These are phyloP conservation scores for Drosophila tanythrix DNA, from an alignment of 2,888 invertebrate species.

Conservation along the genomic window DNA sequence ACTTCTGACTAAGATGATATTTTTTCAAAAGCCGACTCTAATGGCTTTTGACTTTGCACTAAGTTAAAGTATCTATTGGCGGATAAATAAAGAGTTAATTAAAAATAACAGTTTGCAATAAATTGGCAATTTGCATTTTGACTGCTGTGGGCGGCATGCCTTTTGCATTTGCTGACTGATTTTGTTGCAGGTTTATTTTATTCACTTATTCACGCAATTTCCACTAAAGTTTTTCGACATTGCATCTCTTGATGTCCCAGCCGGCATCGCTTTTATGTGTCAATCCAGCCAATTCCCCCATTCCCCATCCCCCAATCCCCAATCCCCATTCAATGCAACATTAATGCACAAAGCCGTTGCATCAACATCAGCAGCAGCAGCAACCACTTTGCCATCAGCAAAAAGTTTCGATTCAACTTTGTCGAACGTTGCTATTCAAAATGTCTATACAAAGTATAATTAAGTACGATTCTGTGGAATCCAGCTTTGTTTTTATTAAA, in stretches of 20 bases:
- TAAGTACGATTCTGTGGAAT: not conserved
- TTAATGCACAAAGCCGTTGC: conserved; percentile 40
- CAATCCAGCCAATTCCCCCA: not conserved
- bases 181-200: not conserved
- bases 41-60: conserved; percentile 15
- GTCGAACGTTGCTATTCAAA: conserved; percentile 1
- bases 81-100: conserved; percentile 74
- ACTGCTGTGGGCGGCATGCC: not conserved
- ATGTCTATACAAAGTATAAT: not conserved
- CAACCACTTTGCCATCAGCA: conserved; percentile 35
- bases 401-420: conserved; percentile 38
- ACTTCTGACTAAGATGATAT: not conserved
- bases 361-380: conserved; percentile 12
- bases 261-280: conserved; percentile 20
- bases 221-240: conserved; percentile 69
- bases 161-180: conserved; percentile 22
- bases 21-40: not conserved
- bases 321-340: conserved; percentile 8
- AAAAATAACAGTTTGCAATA: conserved; percentile 64
- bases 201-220: conserved; percentile 58
- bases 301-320: not conserved
- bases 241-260: conserved; percentile 45
- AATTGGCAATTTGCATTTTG: conserved; percentile 67
- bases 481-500: not conserved
- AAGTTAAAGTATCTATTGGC: conserved; percentile 40